phyloP scores from a whole-genome alignment of 1,140 invertebrate genomes.

The Leptopilina boulardi region DNA sequence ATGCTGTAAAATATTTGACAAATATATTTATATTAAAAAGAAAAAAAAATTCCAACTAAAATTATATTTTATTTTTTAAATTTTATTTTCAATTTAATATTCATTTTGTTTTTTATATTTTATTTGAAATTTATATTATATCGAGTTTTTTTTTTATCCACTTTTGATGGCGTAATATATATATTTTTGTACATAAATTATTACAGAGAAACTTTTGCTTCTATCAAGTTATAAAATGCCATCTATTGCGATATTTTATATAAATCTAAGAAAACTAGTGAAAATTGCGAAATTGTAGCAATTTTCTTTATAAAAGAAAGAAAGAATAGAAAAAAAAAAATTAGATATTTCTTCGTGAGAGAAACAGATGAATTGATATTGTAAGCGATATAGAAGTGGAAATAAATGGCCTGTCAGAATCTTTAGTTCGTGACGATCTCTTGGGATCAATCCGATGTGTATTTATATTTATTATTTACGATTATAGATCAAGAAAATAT shows the following conservation, averaged over 20 bases:
- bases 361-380: constrained; percentile 11
- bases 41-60: no score
- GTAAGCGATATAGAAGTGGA: background rate
- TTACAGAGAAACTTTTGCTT: background rate
- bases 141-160: background rate
- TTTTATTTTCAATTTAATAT: no score
- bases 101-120: no score
- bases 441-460: background rate
- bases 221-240: background rate
- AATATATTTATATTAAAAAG: no score
- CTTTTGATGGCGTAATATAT: constrained; percentile 5
- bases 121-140: background rate
- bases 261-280: background rate
- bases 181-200: background rate
- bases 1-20: no score
- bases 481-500: background rate
- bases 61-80: no score
- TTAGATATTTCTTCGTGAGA: constrained; percentile 7
- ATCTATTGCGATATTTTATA: background rate
- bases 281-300: constrained; percentile 9
- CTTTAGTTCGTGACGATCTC: background rate
- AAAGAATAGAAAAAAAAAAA: background rate
- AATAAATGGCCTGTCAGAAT: background rate
- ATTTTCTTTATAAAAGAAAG: background rate
- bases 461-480: background rate